Evolutionary conservation across 2,113 vertebrate genomes (phyloP).

Genomic region (Vireo altiloquus): DNA sequence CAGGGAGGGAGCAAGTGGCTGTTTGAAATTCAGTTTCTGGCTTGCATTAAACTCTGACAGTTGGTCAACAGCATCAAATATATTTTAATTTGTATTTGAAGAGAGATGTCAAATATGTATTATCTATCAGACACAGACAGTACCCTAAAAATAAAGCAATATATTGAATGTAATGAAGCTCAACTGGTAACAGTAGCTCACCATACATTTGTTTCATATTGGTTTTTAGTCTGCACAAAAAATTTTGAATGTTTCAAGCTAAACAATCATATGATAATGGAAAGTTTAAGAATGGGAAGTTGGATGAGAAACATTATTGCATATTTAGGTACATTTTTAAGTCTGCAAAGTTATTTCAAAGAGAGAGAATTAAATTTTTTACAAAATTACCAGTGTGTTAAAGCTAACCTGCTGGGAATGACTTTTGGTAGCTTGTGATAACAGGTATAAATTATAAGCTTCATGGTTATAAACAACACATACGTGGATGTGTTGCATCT

Average conservation of each 20-base stretch:
- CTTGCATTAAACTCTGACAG: not conserved
- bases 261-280: not conserved
- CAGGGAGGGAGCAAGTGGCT: not conserved
- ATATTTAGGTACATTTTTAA: not conserved
- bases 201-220: not conserved
- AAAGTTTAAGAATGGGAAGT: not conserved
- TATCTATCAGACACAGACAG: not conserved
- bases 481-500: not conserved
- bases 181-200: not conserved
- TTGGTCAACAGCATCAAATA: not conserved
- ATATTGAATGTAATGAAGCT: not conserved
- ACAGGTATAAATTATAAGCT: conserved; percentile 35
- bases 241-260: not conserved
- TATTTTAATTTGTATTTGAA: not conserved
- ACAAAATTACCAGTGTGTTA: not conserved
- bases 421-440: not conserved
- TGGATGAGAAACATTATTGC: not conserved
- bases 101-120: not conserved
- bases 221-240: not conserved
- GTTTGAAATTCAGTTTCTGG: not conserved
- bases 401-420: not conserved
- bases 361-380: not conserved
- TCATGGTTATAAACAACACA: not conserved
- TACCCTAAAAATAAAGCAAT: not conserved
- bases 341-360: not conserved